Base-by-base conservation (phyloP, 1,140 invertebrate species). In the Atta texana region DNA sequence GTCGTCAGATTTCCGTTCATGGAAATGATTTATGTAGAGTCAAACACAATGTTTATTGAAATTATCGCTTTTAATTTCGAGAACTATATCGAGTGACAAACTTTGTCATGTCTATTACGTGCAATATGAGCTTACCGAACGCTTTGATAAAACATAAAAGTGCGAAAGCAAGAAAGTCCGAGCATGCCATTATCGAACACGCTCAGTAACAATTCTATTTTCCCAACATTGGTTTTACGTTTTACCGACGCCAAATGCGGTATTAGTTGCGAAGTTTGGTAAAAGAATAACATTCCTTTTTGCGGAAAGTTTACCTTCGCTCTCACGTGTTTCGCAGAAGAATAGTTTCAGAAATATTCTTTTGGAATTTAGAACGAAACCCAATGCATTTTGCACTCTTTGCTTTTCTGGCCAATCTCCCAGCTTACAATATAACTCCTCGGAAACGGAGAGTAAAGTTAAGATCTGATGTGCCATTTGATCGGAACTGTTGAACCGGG, bases 91-190 rank as follows among this genome's bases (percentile, higher is more conserved):
- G 78, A 72, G 12, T 82, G 24, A 28, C 44, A 59, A 84, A 84
- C 55, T 74, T 75, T n/a, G 55, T 84, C 57, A 75, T 75, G 28
- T 84, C 31, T 74, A 74, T 75, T 82, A 75, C 39, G 55, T 28
- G 18, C 39, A 81, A 81, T 34, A 44, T 81, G 69, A 61, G 80
- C 78, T 74, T 74, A 31, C 12, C n/a, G 7, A n/a, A 66, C n/a
- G 69, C 21, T 39, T 39, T 7, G 64, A 49, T 53, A 66, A 39
- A 31, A 8, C n/a, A 6, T 84, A 74, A 84, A 84, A 84, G 39
- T n/a, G 39, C 1, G 51, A 61, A 84, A 75, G 55, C 28, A 63
- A 63, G 69, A 61, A 75, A 74, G 39, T 31, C 24, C 68, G 44
- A 44, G 53, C 16, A 18, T 57, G 24, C 28, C 59, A 21, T 21